Conservation (phyloP, 2,113 vertebrate genomes). For the Bucco capensis region DNA sequence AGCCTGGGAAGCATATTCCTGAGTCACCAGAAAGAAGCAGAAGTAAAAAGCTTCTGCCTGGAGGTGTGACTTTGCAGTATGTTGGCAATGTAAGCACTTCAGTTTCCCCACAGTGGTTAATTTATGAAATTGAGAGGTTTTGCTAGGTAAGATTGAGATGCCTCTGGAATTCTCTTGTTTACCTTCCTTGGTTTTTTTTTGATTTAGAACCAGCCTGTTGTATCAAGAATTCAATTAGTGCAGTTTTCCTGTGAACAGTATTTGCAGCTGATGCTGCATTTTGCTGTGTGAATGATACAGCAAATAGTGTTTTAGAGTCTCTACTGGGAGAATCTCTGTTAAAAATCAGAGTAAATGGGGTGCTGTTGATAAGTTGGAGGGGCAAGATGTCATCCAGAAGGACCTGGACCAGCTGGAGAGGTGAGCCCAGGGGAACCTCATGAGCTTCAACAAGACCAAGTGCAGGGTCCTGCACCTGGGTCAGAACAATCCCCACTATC, state of each 20-base stretch:
- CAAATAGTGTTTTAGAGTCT: not conserved
- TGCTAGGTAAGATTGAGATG: not conserved
- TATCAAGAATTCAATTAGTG: not conserved
- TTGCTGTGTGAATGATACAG: not conserved
- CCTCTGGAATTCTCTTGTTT: slow-evolving; percentile 11
- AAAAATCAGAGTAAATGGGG: too few relatives aligned
- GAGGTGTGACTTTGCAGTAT: not conserved
- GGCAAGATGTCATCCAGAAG: too few relatives aligned
- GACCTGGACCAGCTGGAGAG: too few relatives aligned
- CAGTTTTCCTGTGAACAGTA: not conserved
- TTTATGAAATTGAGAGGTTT: slow-evolving; percentile 21
- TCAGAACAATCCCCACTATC: too few relatives aligned
- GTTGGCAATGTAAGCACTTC: not conserved
- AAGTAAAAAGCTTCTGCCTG: not conserved
- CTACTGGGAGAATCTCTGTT: not conserved
- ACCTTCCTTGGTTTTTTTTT: not conserved
- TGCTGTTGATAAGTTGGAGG: too few relatives aligned
- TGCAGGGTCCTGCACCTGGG: too few relatives aligned
- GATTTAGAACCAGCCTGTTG: not conserved
- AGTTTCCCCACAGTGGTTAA: not conserved
- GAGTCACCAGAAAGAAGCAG: not conserved
- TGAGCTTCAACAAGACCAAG: too few relatives aligned
- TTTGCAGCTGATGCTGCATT: not conserved
- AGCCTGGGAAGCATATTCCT: not conserved
- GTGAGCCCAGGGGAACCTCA: too few relatives aligned